A percentile compares a stretch with the other conserved stretches of the same genome.
Evolutionary conservation across 2,888 invertebrate species (phyloP).

Genomic region (Ornithoptera priamus): DNA sequence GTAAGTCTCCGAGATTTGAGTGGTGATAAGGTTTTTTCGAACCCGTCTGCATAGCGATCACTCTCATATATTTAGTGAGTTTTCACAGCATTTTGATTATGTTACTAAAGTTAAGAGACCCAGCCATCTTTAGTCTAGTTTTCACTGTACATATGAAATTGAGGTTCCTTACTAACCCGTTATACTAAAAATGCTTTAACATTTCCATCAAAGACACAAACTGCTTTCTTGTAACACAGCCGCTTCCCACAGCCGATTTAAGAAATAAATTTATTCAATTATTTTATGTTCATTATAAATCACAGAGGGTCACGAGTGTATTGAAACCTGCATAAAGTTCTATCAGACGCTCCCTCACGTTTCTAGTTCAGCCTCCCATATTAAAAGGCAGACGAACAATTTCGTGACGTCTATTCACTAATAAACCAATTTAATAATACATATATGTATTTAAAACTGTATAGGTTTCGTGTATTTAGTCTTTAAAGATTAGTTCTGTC

Average conservation of each 20-base stretch:
- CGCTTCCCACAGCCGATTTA: slow-evolving; percentile 9
- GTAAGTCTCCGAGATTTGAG: no score
- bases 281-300: slow-evolving; percentile 23
- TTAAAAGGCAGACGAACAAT: slow-evolving; percentile 7
- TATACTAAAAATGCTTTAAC: not conserved
- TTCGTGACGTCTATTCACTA: slow-evolving; percentile 15
- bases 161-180: not conserved
- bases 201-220: not conserved
- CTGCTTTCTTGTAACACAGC: not conserved
- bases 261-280: slow-evolving; percentile 19
- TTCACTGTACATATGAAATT: no score
- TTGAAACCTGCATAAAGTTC: slow-evolving; percentile 15
- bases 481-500: no score
- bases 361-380: slow-evolving; percentile 11
- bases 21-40: no score
- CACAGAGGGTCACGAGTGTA: slow-evolving; percentile 20
- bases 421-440: slow-evolving; percentile 14
- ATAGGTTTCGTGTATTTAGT: no score
- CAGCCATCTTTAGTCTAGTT: no score
- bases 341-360: slow-evolving; percentile 25
- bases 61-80: no score
- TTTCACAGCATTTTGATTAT: no score
- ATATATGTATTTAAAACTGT: no score
- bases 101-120: no score
- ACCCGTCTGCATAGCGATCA: no score